Conservation (phyloP, 2,888 invertebrate species). For the Agriopis leucophaearia region DNA sequence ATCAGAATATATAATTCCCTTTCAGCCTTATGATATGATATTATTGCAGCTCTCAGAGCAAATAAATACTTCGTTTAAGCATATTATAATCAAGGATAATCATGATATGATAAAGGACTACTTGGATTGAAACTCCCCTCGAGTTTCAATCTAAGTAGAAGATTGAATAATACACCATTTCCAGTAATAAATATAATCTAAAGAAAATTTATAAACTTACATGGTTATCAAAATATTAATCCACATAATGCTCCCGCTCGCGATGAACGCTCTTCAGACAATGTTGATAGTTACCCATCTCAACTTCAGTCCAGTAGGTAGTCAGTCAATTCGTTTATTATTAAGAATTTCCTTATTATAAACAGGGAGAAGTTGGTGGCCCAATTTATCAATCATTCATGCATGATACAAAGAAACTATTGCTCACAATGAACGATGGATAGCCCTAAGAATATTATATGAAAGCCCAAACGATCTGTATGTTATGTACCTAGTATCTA, state of each 20-base stretch:
- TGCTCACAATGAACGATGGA: not conserved
- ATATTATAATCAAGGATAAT: too few relatives aligned
- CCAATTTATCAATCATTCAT: not conserved
- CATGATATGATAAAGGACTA: not conserved
- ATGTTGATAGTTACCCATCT: not conserved
- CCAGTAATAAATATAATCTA: not conserved
- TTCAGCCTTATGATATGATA: too few relatives aligned
- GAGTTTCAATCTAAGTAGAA: not conserved
- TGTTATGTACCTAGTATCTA: too few relatives aligned
- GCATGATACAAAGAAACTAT: not conserved
- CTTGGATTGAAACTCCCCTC: too few relatives aligned
- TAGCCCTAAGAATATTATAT: not conserved
- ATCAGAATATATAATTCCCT: too few relatives aligned
- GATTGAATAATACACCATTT: too few relatives aligned
- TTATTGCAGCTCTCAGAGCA: too few relatives aligned
- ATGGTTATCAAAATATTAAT: conserved; percentile 54
- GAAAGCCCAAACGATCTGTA: too few relatives aligned
- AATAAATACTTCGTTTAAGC: too few relatives aligned
- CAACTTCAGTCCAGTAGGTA: not conserved
- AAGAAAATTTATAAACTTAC: conserved; percentile 28
- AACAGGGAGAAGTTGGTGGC: not conserved
- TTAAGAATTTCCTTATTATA: conserved; percentile 23
- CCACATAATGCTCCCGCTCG: conserved; percentile 44
- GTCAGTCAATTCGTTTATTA: conserved; percentile 10
- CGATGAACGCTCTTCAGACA: not conserved